Conservation (phyloP, 2,797 vertebrate genomes). For the Acanthopagrus latus region DNA sequence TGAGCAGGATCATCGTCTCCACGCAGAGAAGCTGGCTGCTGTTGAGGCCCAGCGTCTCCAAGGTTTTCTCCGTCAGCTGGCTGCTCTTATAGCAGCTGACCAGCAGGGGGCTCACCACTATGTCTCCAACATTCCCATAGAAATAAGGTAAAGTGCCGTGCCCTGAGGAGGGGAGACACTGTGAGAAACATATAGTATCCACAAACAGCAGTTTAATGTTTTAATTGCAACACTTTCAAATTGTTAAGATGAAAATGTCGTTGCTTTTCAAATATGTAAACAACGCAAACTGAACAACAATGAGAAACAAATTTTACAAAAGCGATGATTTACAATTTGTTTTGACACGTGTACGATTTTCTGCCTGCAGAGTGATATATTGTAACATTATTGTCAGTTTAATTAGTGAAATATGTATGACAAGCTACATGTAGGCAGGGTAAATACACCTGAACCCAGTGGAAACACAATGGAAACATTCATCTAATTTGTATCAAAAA, state of each 20-base stretch:
- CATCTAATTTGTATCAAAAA: no score
- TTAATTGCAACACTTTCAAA: background rate
- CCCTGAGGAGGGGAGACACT: conserved; percentile 79
- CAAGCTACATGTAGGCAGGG: no score
- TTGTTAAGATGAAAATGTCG: no score
- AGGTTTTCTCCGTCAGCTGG: conserved; percentile 91
- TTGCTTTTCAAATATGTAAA: background rate
- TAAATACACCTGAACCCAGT: no score
- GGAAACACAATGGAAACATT: no score
- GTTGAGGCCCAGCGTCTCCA: conserved; percentile 90
- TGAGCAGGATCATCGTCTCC: conserved; percentile 96
- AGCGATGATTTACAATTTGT: background rate
- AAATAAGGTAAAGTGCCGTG: conserved; percentile 99
- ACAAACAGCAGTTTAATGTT: background rate
- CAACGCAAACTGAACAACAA: background rate
- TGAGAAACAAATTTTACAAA: background rate
- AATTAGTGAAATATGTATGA: background rate
- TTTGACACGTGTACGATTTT: background rate
- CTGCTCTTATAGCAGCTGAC: conserved; percentile 96
- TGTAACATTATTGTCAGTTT: no score
- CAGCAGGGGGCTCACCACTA: conserved; percentile 97
- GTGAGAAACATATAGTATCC: background rate
- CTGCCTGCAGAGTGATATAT: background rate
- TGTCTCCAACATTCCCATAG: conserved; percentile 97
- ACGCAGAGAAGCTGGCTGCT: conserved; percentile 91